These are phyloP conservation scores for Ispidina lecontei DNA, from an alignment of 2,797 vertebrate genomes.

Conservation along the genomic window DNA sequence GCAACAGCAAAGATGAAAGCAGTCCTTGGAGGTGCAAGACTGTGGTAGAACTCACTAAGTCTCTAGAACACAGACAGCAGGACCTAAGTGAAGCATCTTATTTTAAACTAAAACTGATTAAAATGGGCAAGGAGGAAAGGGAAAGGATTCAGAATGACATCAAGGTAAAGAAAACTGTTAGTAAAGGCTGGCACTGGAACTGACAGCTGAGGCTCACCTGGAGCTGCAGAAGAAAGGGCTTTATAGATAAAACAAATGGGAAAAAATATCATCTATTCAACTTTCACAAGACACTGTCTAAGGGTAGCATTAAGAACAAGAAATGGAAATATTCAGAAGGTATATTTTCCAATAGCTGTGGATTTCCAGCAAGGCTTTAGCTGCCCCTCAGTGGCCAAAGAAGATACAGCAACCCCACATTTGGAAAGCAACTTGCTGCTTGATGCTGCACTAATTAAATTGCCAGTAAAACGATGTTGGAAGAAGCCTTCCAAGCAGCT, in stretches of 20 bases:
- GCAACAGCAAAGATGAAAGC: not conserved
- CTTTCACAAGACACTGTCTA: not conserved
- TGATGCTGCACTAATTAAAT: not conserved
- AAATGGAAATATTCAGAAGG: not conserved
- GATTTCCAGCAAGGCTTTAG: not conserved
- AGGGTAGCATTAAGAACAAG: not conserved
- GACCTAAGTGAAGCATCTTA: not conserved
- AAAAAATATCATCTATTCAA: not conserved
- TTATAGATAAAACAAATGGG: not conserved
- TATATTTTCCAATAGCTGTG: not conserved
- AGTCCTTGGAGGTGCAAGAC: not conserved
- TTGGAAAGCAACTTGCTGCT: not conserved
- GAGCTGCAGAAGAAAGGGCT: not conserved
- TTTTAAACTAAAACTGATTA: not conserved
- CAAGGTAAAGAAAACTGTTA: not conserved
- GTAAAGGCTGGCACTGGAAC: not conserved
- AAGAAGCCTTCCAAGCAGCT: not conserved
- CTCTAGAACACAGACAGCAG: not conserved
- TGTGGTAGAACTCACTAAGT: not conserved
- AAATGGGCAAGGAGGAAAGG: not conserved
- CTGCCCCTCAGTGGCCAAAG: constrained; percentile 35
- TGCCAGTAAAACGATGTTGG: not conserved
- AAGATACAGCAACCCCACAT: not conserved
- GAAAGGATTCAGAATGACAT: not conserved
- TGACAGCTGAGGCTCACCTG: not conserved